Percentiles rank a stretch among this genome's conserved stretches.
Conservation (phyloP, 2,797 vertebrate species). For the Stomatorhinus walkeri region DNA sequence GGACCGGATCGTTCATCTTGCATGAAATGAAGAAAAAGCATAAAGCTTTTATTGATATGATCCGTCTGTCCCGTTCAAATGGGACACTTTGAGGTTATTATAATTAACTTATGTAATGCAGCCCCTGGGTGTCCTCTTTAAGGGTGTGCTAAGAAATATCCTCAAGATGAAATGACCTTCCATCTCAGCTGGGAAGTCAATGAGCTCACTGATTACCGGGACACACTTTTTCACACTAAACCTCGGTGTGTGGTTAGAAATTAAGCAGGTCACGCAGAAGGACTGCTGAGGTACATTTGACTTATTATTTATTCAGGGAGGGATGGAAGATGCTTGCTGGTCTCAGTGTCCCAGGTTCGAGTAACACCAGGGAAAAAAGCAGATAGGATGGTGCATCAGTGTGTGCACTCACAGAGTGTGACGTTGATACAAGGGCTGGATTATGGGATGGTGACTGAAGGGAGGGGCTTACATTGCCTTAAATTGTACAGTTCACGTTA, state of each 20-base stretch:
- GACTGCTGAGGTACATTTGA: not conserved
- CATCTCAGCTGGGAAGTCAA: not conserved
- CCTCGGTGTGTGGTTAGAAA: not conserved
- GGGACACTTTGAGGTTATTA: not conserved
- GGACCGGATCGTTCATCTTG: not conserved
- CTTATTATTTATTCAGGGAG: not conserved
- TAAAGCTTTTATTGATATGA: not conserved
- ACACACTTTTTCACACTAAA: not conserved
- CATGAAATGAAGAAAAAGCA: not conserved
- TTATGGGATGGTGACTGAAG: not conserved
- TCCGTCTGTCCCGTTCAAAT: not conserved
- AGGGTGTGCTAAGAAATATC: not conserved
- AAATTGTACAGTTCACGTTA: not conserved
- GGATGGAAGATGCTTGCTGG: not conserved
- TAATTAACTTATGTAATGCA: not conserved
- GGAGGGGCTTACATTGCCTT: not conserved
- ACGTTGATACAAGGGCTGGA: not conserved
- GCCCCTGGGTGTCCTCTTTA: not conserved
- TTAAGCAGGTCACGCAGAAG: not conserved
- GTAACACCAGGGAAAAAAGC: not conserved
- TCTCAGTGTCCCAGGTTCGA: not conserved
- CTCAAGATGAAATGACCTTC: not conserved
- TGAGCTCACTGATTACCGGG: not conserved
- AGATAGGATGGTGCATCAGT: not conserved
- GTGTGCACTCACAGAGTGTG: not conserved